phyloP scores from a whole-genome alignment of 2,797 vertebrate genomes.

The Capromys pilorides region DNA sequence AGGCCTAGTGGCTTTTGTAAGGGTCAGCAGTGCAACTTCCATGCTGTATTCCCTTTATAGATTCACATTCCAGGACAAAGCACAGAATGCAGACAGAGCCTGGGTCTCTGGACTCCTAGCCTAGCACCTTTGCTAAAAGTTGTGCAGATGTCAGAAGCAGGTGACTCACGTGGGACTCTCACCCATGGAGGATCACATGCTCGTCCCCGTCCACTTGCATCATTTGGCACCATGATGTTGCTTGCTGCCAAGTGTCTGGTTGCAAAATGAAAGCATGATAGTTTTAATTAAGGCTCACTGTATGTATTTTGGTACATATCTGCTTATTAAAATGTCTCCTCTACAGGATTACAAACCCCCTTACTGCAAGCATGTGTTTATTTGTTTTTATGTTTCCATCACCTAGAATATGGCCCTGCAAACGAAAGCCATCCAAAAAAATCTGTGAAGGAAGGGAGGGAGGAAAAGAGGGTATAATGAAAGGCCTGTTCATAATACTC shows the following conservation, averaged over 20 bases:
- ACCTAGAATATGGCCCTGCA: not conserved
- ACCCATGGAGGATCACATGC: not conserved
- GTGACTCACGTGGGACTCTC: not conserved
- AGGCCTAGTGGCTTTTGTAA: too few relatives aligned
- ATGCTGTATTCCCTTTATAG: conserved; percentile 65
- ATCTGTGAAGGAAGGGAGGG: not conserved
- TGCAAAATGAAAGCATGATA: not conserved
- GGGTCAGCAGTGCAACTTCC: not conserved
- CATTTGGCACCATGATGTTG: not conserved
- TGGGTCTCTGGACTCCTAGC: conserved; percentile 57
- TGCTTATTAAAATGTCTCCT: not conserved
- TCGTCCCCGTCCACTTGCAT: not conserved
- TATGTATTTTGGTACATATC: not conserved
- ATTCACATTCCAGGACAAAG: conserved; percentile 68
- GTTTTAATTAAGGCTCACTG: not conserved
- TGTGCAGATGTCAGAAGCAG: not conserved
- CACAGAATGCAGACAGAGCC: conserved; percentile 63
- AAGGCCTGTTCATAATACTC: not conserved
- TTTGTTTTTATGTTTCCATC: conserved; percentile 18
- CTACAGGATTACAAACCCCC: not conserved
- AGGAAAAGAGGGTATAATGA: not conserved
- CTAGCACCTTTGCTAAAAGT: conserved; percentile 41
- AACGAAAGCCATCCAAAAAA: not conserved
- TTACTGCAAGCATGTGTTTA: not conserved
- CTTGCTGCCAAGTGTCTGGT: not conserved